phyloP scores from a whole-genome alignment of 2,888 invertebrate genomes.

The Adela reaumurella region DNA sequence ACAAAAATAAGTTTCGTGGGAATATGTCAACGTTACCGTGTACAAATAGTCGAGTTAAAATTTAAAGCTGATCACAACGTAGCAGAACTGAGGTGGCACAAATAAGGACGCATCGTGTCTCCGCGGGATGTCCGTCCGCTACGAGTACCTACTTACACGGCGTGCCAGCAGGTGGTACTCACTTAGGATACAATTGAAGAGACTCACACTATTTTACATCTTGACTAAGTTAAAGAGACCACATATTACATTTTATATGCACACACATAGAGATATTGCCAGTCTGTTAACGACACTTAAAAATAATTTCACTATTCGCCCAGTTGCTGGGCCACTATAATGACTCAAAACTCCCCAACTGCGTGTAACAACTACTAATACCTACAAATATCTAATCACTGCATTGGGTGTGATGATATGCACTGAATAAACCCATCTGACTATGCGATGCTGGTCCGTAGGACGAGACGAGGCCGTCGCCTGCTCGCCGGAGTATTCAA shows the following conservation, averaged over 20 bases:
- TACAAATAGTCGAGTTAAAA: slow-evolving; percentile 47
- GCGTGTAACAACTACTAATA: slow-evolving; percentile 54
- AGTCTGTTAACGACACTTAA: slow-evolving; percentile 52
- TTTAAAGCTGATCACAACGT: slow-evolving; percentile 53
- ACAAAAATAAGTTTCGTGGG: slow-evolving; percentile 51
- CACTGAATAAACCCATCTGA: slow-evolving; percentile 46
- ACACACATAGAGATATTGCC: slow-evolving; percentile 53
- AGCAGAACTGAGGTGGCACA: slow-evolving; percentile 51
- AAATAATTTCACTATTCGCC: slow-evolving; percentile 49
- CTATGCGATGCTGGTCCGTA: slow-evolving; percentile 32
- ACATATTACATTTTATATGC: slow-evolving; percentile 52
- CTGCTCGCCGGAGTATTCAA: slow-evolving; percentile 30
- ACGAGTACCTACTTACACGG: not conserved
- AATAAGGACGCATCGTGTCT: slow-evolving; percentile 9
- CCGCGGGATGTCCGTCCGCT: not conserved
- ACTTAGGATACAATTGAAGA: slow-evolving; percentile 30
- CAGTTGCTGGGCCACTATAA: slow-evolving; percentile 48
- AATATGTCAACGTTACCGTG: slow-evolving; percentile 41
- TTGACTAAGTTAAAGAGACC: slow-evolving; percentile 56
- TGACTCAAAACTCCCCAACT: slow-evolving; percentile 47
- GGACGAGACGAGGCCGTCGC: slow-evolving; percentile 34
- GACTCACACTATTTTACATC: slow-evolving; percentile 55
- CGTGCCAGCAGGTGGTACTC: not conserved
- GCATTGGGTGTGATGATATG: slow-evolving; percentile 56
- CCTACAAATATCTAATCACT: slow-evolving; percentile 55